These are phyloP conservation scores for Danio kyathit DNA, from an alignment of 2,797 vertebrate genomes.

Conservation along the genomic window DNA sequence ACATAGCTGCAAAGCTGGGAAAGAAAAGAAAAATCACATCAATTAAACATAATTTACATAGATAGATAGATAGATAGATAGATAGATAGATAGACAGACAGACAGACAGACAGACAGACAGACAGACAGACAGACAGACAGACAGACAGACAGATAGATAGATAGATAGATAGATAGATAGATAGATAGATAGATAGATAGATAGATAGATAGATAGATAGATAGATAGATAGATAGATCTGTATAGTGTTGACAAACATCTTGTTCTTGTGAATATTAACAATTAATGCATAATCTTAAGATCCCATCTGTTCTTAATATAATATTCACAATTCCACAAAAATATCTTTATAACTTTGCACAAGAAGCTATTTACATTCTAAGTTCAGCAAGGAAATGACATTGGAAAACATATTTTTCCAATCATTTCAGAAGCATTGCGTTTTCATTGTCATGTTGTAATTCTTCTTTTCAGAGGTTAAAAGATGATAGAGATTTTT, in stretches of 20 bases:
- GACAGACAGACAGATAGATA: not conserved
- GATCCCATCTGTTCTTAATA: conserved; percentile 51
- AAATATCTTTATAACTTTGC: conserved; percentile 48
- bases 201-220: not conserved
- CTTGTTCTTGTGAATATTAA: conserved; percentile 37
- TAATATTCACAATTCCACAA: conserved; percentile 48
- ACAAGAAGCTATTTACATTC: conserved; percentile 35
- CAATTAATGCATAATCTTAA: conserved; percentile 27
- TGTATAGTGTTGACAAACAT: not conserved
- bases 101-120: too few species aligned
- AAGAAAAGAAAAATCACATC: too few species aligned
- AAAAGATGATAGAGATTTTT: conserved; percentile 45
- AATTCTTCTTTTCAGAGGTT: conserved; percentile 36
- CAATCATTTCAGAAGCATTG: conserved; percentile 43
- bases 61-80: too few species aligned
- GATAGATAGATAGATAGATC: not conserved
- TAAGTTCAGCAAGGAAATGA: conserved; percentile 31
- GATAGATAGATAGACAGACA: too few species aligned
- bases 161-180: too few species aligned
- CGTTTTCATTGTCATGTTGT: conserved; percentile 42
- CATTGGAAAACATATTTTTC: conserved; percentile 8
- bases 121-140: not conserved
- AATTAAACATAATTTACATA: too few species aligned
- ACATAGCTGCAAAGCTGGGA: too few species aligned
- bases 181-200: not conserved